These are phyloP conservation scores for Gymnothorax javanicus DNA, from an alignment of 2,797 vertebrate genomes.

Conservation along the genomic window DNA sequence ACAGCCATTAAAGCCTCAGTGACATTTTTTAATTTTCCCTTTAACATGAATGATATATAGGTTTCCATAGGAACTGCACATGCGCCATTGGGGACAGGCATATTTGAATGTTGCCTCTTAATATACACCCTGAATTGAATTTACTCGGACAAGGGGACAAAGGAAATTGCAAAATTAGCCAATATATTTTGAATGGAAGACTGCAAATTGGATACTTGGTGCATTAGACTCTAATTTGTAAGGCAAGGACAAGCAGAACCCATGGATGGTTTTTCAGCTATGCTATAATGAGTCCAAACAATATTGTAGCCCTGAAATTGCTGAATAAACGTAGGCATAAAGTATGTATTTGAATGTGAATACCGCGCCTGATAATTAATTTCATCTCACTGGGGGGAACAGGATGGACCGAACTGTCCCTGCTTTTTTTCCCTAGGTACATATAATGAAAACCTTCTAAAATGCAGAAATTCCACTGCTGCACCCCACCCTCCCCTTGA, in stretches of 20 bases:
- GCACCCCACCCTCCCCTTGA: too few species aligned
- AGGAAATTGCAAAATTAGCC: background rate
- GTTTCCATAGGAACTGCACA: constrained; percentile 25
- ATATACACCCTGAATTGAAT: background rate
- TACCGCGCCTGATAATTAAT: too few species aligned
- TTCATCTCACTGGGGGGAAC: too few species aligned
- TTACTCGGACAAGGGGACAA: background rate
- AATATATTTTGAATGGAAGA: constrained; percentile 2
- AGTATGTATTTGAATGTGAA: too few species aligned
- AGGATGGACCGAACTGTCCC: too few species aligned
- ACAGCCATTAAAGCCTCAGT: too few species aligned
- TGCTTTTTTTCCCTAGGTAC: too few species aligned
- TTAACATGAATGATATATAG: background rate
- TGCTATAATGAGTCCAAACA: background rate
- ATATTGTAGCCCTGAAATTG: background rate
- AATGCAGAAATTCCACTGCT: too few species aligned
- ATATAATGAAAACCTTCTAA: too few species aligned
- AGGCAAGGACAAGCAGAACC: background rate
- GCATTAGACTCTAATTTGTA: background rate
- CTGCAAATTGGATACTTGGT: background rate
- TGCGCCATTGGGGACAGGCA: background rate
- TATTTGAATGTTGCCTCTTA: background rate
- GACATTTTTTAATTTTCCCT: background rate
- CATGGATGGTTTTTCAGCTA: background rate
- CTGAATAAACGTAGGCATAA: too few species aligned